A percentile compares a stretch with the other conserved stretches of the same genome.
Evolutionary conservation across 2,113 vertebrate genomes (phyloP).

Genomic region (Mola mola): DNA sequence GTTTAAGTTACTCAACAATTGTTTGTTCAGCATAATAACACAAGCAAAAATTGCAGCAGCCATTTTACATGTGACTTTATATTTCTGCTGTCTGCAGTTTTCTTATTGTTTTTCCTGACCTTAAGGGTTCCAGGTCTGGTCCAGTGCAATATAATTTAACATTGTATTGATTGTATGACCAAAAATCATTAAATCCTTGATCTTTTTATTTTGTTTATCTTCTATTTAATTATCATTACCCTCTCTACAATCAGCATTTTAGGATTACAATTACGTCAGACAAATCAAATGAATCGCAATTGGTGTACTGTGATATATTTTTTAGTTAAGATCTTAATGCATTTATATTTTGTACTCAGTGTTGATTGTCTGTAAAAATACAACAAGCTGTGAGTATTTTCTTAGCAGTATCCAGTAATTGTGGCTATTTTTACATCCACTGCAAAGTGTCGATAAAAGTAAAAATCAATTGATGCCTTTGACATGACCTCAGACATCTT

Average conservation of each 20-base stretch:
- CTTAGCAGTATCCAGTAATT: not conserved
- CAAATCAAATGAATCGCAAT: no score
- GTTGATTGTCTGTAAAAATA: not conserved
- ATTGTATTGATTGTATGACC: not conserved
- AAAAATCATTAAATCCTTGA: no score
- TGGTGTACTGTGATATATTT: no score
- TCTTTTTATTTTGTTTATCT: no score
- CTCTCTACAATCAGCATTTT: no score
- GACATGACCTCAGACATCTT: conserved; percentile 4
- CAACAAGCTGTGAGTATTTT: conserved; percentile 11
- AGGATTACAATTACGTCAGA: no score
- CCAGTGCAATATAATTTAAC: not conserved
- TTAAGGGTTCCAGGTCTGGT: not conserved
- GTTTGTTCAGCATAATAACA: not conserved
- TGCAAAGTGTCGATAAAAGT: not conserved
- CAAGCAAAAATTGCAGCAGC: not conserved
- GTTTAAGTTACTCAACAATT: not conserved
- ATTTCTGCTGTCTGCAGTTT: not conserved
- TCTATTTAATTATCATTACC: no score
- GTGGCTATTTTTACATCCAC: conserved; percentile 13
- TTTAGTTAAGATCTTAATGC: no score
- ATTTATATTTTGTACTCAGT: no score
- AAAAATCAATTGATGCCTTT: conserved; percentile 18
- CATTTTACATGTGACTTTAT: not conserved
- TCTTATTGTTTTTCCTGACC: not conserved